Evolutionary conservation across 2,888 invertebrate species (phyloP), one percentile per base, ranked within the genome.

Genomic region (Drosophila picticornis): DNA sequence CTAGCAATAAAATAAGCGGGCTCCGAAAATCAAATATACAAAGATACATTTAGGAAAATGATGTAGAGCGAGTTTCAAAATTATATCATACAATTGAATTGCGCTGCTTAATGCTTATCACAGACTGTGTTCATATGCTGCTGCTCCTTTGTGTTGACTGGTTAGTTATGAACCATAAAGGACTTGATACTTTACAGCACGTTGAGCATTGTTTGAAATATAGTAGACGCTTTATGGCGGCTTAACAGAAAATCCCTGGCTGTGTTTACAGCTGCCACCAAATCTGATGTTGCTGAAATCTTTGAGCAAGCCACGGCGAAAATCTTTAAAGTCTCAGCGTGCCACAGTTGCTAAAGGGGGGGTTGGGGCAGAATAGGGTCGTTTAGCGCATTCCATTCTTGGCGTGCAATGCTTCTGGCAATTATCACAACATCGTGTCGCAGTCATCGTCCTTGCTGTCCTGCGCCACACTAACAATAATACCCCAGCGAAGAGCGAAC

Each of bases 361-460:
- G 52, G n/a, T 11, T 52, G 27, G 32, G 27, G 52, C 11, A 19
- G 22, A 16, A 29, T 11, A 22, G 38, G 53, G 2, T 19, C 9
- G 53, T 4, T 34, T 27, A 9, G 19, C 34, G 36, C 27, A 38
- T 46, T 25, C 46, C 59, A 48, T 58, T 70, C 70, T 46, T 36
- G 70, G 71, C 51, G 62, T 60, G 31, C 80, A 57, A 48, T 72
- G 65, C 63, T 80, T 58, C 56, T 84, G 88, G 86, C 84, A 84
- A 84, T 84, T 84, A 84, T 84, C 84, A 84, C 88, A 88, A 86
- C 83, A 86, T 88, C 79, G 79, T 77, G 88, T 88, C 88, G 88
- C 84, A 84, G 86, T 85, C 79, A 84, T 80, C 63, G 79, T 79
- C 65, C 80, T 65, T 75, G 72, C 63, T 69, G 71, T 65, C 34